Evolutionary conservation across 2,113 vertebrate species (phyloP).

Genomic region (Gorsachius goisagi): DNA sequence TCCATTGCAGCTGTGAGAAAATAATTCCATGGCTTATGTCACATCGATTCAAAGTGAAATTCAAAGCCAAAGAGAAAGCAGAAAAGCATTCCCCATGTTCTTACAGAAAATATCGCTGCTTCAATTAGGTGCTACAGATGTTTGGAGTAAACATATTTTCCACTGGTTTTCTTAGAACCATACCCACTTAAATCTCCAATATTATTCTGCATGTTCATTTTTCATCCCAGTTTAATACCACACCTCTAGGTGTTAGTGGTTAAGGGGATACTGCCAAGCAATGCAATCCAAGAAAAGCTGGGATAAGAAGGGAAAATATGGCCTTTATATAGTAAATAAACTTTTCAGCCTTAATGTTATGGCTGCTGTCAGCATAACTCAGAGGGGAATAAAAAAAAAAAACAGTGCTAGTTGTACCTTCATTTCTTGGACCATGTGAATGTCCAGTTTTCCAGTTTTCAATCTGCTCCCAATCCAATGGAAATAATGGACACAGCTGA

Average conservation of each 20-base stretch:
- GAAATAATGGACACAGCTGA: neutral
- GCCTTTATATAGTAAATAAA: slow-evolving; percentile 46
- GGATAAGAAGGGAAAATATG: slow-evolving; percentile 42
- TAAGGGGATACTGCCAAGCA: slow-evolving; percentile 54
- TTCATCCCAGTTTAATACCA: slow-evolving; percentile 56
- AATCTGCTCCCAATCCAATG: neutral
- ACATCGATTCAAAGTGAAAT: slow-evolving; percentile 45
- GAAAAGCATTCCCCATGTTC: slow-evolving; percentile 36
- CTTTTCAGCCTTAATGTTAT: neutral
- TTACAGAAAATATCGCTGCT: slow-evolving; percentile 4
- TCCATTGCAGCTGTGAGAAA: slow-evolving; percentile 57
- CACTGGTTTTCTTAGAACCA: slow-evolving; percentile 45
- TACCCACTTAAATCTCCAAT: slow-evolving; percentile 47
- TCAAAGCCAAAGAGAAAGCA: slow-evolving; percentile 57
- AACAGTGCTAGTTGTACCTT: neutral
- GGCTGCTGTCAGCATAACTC: slow-evolving; percentile 24
- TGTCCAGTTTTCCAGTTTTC: neutral
- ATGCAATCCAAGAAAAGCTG: slow-evolving; percentile 57
- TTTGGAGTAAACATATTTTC: slow-evolving; percentile 45
- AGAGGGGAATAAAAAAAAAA: neutral
- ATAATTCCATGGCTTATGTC: slow-evolving; percentile 46
- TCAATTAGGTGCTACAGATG: slow-evolving; percentile 49
- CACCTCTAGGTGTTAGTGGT: slow-evolving; percentile 43
- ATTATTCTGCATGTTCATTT: slow-evolving; percentile 58
- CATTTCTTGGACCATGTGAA: neutral